Percentiles rank a stretch among this genome's conserved stretches.
phyloP scores from a whole-genome alignment of 2,888 invertebrate genomes.

The Rhagonycha fulva region DNA sequence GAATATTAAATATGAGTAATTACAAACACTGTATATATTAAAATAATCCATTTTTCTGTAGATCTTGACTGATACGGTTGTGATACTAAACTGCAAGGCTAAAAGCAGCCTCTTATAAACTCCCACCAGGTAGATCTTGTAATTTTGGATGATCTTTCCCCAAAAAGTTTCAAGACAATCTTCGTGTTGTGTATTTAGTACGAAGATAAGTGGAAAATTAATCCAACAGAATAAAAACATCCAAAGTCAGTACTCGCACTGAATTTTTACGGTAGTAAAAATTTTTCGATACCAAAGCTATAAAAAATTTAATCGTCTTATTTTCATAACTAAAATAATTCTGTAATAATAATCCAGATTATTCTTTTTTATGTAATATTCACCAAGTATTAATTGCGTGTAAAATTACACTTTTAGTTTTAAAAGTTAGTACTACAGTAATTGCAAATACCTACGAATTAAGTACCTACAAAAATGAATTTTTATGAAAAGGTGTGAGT shows the following conservation, averaged over 20 bases:
- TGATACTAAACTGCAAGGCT: conserved; percentile 27
- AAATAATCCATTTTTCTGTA: conserved; percentile 10
- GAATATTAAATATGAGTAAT: background rate
- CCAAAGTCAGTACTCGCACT: background rate
- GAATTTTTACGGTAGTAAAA: background rate
- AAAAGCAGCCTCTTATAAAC: conserved; percentile 27
- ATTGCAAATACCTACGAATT: background rate
- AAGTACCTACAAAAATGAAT: too few relatives aligned
- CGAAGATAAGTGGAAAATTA: background rate
- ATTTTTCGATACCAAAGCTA: background rate
- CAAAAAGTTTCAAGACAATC: background rate
- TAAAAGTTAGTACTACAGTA: background rate
- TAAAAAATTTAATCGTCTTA: background rate
- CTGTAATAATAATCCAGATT: background rate
- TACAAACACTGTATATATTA: conserved; percentile 7
- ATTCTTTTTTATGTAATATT: background rate
- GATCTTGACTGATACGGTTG: conserved; percentile 14
- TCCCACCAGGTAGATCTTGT: conserved; percentile 18
- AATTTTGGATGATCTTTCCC: background rate
- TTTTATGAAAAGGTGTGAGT: too few relatives aligned
- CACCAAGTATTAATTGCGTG: background rate
- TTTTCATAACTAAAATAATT: background rate
- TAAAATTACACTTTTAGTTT: background rate
- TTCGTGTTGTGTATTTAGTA: background rate
- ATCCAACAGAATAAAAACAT: too few relatives aligned